Conservation (phyloP, 1,140 invertebrate species). For the Aethina tumida region DNA sequence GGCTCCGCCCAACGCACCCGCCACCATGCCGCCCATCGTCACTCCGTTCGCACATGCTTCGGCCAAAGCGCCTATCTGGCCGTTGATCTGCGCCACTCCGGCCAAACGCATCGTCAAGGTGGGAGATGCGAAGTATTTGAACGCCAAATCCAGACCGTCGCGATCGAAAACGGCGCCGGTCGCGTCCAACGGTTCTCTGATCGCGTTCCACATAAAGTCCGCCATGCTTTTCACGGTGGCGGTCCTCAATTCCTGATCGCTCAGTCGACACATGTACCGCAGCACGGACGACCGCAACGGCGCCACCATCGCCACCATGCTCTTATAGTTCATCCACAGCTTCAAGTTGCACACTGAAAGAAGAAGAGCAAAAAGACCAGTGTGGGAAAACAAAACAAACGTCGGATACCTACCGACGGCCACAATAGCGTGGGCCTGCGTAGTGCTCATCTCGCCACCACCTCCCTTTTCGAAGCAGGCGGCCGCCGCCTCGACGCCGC, state of each 20-base stretch:
- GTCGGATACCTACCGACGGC: conserved; percentile 45
- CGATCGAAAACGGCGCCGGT: conserved; percentile 78
- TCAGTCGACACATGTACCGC: conserved; percentile 86
- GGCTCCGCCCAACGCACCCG: conserved; percentile 70
- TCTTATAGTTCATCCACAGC: conserved; percentile 87
- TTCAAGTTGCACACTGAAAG: conserved; percentile 75
- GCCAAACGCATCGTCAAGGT: conserved; percentile 87
- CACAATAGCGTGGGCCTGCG: conserved; percentile 86
- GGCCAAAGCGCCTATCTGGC: conserved; percentile 82
- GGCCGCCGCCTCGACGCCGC: conserved; percentile 76
- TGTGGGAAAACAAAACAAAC: conserved; percentile 4
- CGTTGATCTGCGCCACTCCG: conserved; percentile 87
- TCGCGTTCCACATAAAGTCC: conserved; percentile 89
- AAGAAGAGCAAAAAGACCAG: conserved; percentile 5
- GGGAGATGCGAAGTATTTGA: conserved; percentile 90
- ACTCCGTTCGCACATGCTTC: conserved; percentile 82
- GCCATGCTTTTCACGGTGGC: conserved; percentile 85
- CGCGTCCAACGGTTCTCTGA: conserved; percentile 83
- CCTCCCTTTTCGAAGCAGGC: too few species aligned
- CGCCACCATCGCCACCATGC: conserved; percentile 78
- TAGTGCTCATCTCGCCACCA: too few species aligned
- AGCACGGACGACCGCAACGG: conserved; percentile 76
- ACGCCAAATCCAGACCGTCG: conserved; percentile 82
- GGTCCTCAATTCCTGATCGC: conserved; percentile 79
- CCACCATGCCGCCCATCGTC: conserved; percentile 69